Evolutionary conservation across 2,888 invertebrate species (phyloP).

Genomic region (Pseudolycoriella hygida): DNA sequence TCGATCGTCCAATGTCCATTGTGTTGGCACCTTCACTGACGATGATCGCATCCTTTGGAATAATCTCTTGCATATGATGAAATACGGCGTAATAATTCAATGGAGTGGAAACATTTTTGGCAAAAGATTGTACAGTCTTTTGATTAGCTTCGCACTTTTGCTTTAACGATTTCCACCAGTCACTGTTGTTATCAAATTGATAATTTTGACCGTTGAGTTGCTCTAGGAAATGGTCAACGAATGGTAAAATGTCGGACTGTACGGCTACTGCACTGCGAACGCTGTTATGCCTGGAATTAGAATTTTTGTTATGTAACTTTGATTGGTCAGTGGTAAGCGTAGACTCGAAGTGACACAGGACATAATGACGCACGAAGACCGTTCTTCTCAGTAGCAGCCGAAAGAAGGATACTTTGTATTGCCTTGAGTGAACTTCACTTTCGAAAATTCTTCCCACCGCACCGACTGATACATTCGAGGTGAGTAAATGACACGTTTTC

Average conservation of each 20-base stretch:
- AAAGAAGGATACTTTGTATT: no score
- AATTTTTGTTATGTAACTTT: no score
- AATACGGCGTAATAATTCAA: constrained; percentile 91
- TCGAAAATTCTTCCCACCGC: no score
- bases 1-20: constrained; percentile 91
- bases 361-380: no score
- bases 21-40: constrained; percentile 97
- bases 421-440: no score
- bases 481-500: no score
- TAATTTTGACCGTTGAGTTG: constrained; percentile 40
- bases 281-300: constrained; percentile 57
- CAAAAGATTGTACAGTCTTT: constrained; percentile 49
- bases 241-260: constrained; percentile 66
- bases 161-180: constrained; percentile 63
- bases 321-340: no score
- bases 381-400: no score
- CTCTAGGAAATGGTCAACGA: constrained; percentile 42
- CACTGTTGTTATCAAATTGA: constrained; percentile 33
- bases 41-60: constrained; percentile 72
- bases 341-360: no score
- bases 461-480: no score
- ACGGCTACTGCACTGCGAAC: constrained; percentile 61
- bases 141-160: constrained; percentile 57
- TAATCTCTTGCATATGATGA: constrained; percentile 54
- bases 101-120: constrained; percentile 51